Evolutionary conservation across 2,113 vertebrate genomes (phyloP).

Genomic region (Pheucticus melanocephalus): DNA sequence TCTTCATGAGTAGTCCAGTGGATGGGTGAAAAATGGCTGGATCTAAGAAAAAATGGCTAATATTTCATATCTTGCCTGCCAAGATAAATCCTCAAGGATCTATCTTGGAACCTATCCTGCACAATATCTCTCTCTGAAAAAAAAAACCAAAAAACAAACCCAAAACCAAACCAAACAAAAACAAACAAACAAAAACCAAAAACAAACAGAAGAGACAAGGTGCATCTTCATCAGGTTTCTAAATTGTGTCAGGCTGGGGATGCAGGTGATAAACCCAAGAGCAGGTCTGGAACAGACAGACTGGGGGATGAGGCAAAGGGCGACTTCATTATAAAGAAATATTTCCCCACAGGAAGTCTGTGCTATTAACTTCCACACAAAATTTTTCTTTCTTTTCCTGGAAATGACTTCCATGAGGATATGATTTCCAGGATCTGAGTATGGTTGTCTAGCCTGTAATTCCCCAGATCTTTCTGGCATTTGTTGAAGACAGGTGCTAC

Average conservation of each 20-base stretch:
- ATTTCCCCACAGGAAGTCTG: neutral
- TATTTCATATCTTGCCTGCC: neutral
- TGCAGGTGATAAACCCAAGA: neutral
- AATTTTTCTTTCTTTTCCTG: neutral
- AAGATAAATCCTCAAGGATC: neutral
- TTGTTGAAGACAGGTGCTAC: neutral
- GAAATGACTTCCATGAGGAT: neutral
- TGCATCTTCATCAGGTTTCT: neutral
- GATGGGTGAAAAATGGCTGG: neutral
- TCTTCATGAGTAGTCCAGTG: fast-evolving
- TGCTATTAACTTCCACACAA: neutral
- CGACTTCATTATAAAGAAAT: neutral
- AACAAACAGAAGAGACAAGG: neutral
- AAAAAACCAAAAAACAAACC: fast-evolving
- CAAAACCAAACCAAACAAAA: neutral
- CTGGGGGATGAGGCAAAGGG: neutral
- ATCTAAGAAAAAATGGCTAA: neutral
- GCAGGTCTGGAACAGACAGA: neutral
- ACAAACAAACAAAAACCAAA: neutral
- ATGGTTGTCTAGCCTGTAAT: neutral
- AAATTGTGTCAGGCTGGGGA: neutral
- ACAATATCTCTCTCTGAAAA: neutral
- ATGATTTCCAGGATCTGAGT: neutral
- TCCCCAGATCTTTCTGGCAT: neutral
- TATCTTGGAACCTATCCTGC: neutral